Evolutionary conservation across 2,888 invertebrate genomes (phyloP).

Genomic region (Acleris literana): DNA sequence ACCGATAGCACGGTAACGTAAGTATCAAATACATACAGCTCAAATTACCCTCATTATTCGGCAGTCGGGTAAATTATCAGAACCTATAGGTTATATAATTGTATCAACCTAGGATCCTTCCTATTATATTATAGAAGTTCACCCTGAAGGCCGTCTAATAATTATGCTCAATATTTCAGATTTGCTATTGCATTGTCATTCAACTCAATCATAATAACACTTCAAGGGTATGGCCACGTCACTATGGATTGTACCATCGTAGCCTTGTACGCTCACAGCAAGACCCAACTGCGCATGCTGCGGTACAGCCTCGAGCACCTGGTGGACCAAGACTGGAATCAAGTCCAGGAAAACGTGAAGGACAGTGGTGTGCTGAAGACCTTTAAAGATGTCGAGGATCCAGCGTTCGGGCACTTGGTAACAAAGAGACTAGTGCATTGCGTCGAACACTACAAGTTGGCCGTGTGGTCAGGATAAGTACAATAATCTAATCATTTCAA

Average conservation of each 20-base stretch:
- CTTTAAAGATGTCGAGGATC: constrained; percentile 46
- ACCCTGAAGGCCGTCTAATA: too few species aligned
- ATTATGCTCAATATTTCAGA: constrained; percentile 50
- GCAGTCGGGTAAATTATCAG: too few species aligned
- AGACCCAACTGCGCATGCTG: constrained; percentile 63
- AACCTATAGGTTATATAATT: background rate
- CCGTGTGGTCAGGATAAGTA: constrained; percentile 54
- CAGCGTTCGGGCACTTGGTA: constrained; percentile 41
- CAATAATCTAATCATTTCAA: background rate
- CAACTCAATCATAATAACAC: constrained; percentile 56
- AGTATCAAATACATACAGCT: constrained; percentile 43
- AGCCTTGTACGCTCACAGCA: constrained; percentile 64
- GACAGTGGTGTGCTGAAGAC: constrained; percentile 30
- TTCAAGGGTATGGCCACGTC: constrained; percentile 66
- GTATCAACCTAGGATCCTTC: too few species aligned
- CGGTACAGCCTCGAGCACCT: constrained; percentile 64
- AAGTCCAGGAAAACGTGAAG: background rate
- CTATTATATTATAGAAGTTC: too few species aligned
- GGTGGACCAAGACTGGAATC: constrained; percentile 37
- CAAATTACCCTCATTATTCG: too few species aligned
- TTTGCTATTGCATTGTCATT: constrained; percentile 58
- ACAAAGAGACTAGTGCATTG: constrained; percentile 56
- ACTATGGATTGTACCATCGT: constrained; percentile 73
- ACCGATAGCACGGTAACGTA: constrained; percentile 53
- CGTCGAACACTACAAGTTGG: constrained; percentile 60